These are phyloP conservation scores for Otocyon megalotis DNA, from an alignment of 2,113 vertebrate species.

Conservation along the genomic window DNA sequence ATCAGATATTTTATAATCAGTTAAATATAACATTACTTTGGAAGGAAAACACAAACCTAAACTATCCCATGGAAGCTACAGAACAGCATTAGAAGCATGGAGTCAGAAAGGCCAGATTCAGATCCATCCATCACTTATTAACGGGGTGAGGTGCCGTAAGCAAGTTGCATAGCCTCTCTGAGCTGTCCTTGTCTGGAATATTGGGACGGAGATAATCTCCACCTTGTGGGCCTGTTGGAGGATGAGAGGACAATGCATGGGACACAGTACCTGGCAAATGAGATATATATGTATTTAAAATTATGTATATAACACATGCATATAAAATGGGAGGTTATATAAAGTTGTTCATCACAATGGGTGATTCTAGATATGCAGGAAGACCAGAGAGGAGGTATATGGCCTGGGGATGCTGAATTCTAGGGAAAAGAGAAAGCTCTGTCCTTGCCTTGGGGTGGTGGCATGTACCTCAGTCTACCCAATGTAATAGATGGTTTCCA, in stretches of 20 bases:
- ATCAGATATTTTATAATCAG: background rate
- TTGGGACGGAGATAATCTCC: background rate
- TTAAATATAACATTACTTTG: background rate
- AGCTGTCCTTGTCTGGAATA: background rate
- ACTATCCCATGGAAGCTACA: background rate
- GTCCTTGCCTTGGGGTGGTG: background rate
- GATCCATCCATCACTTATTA: background rate
- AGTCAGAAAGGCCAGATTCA: background rate
- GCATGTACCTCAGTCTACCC: background rate
- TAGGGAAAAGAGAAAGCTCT: background rate
- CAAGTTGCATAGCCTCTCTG: background rate
- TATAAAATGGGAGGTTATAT: background rate
- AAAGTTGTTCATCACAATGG: background rate
- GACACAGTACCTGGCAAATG: background rate
- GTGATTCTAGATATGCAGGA: background rate
- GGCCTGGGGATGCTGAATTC: background rate
- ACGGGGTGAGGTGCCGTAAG: background rate
- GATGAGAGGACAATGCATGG: background rate
- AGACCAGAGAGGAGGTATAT: background rate
- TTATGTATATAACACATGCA: background rate
- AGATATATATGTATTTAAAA: background rate
- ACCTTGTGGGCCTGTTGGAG: background rate
- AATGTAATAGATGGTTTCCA: background rate
- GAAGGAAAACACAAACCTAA: constrained; percentile 1
- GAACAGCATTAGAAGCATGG: background rate